Conservation (phyloP, 2,888 invertebrate genomes). For the Eutolmus rufibarbis region DNA sequence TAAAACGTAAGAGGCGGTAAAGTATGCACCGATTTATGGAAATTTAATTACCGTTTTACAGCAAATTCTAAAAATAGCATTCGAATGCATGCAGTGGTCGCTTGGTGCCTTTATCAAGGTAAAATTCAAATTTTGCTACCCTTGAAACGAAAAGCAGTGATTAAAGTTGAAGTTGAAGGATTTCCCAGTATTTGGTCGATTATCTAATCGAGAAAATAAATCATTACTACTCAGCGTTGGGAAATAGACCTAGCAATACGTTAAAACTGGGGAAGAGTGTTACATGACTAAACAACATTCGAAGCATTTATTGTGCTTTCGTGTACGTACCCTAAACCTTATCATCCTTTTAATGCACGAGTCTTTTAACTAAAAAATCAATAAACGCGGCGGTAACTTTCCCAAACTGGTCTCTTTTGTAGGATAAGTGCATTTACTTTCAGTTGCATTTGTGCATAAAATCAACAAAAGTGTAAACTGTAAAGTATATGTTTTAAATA, state of each 20-base stretch:
- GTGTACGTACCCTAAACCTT: not conserved
- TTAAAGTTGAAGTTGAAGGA: constrained; percentile 42
- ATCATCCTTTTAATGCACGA: not conserved
- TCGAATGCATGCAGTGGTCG: not conserved
- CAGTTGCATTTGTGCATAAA: not conserved
- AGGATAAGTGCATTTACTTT: not conserved
- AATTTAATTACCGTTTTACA: not conserved
- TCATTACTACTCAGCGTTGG: not conserved
- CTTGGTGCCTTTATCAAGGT: not conserved
- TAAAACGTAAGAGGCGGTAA: not conserved
- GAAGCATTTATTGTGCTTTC: not conserved
- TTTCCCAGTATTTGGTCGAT: constrained; percentile 35
- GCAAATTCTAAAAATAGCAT: constrained; percentile 10
- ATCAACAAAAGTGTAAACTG: not conserved
- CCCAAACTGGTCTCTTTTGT: not conserved
- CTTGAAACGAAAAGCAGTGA: constrained; percentile 19
- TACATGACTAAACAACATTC: constrained; percentile 7
- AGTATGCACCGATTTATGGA: not conserved
- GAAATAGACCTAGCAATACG: not conserved
- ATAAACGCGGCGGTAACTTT: not conserved
- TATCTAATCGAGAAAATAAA: constrained; percentile 12
- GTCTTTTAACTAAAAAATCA: not conserved
- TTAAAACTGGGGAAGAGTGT: not conserved
- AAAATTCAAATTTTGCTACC: constrained; percentile 12
- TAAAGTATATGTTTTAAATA: not conserved